Percentiles rank a stretch among this genome's conserved stretches.
Conservation (phyloP, 1,140 invertebrate species). For the Helicoverpa armigera region DNA sequence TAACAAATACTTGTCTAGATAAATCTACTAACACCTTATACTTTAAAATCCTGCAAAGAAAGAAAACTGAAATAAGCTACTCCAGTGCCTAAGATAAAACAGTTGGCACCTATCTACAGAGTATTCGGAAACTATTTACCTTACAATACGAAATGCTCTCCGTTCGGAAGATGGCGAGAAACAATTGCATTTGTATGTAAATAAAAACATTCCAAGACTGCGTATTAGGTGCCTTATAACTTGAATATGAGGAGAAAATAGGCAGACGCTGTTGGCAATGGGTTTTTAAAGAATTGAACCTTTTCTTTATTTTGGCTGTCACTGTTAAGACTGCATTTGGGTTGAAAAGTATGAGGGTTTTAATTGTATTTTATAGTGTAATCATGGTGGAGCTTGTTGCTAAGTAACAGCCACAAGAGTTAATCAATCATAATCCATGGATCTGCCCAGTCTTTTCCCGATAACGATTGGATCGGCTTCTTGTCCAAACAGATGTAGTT, state of each 20-base stretch:
- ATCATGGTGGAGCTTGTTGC: no score
- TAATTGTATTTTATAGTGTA: no score
- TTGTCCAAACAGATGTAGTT: no score
- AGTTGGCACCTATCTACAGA: not conserved
- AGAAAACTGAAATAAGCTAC: not conserved
- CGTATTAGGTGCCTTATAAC: conserved; percentile 12
- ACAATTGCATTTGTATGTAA: conserved; percentile 38
- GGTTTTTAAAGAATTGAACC: conserved; percentile 13
- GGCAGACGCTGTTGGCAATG: conserved; percentile 21
- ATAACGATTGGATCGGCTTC: no score
- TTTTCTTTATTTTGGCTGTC: not conserved
- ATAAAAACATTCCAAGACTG: conserved; percentile 27
- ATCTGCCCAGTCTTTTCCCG: no score
- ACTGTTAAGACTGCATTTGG: no score
- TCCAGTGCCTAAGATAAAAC: not conserved
- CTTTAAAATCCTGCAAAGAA: not conserved
- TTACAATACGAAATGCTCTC: conserved; percentile 9
- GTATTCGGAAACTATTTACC: conserved; percentile 15
- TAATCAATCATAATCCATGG: no score
- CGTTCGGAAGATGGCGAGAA: conserved; percentile 23
- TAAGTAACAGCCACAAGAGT: no score
- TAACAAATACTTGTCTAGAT: no score
- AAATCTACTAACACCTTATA: no score
- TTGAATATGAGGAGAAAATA: conserved; percentile 15
- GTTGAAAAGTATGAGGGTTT: no score